Evolutionary conservation across 2,888 invertebrate species (phyloP).

Genomic region (Eupithecia abbreviata): DNA sequence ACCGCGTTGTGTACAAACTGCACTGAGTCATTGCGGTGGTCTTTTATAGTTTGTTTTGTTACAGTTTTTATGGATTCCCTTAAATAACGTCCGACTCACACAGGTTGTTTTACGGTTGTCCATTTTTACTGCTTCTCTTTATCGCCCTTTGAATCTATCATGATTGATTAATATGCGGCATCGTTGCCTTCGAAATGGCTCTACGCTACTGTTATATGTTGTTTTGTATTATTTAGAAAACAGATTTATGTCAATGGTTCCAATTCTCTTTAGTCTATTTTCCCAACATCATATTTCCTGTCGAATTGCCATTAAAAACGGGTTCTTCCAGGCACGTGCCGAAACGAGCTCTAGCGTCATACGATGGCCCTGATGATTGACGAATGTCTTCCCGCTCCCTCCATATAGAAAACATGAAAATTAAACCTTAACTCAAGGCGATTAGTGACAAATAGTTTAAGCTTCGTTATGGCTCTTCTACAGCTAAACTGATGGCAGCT

Average conservation of each 20-base stretch:
- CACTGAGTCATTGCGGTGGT: slow-evolving; percentile 74
- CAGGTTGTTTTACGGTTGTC: slow-evolving; percentile 64
- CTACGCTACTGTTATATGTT: slow-evolving; percentile 46
- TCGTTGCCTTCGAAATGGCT: slow-evolving; percentile 34
- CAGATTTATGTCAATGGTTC: slow-evolving; percentile 44
- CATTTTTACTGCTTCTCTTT: slow-evolving; percentile 60
- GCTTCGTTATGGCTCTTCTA: slow-evolving; percentile 53
- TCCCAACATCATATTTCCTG: slow-evolving; percentile 49
- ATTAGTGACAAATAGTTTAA: slow-evolving; percentile 48
- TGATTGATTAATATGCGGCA: slow-evolving; percentile 56
- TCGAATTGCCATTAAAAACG: slow-evolving; percentile 48
- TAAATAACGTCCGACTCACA: slow-evolving; percentile 70
- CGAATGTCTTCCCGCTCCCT: slow-evolving; percentile 73
- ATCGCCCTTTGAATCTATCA: slow-evolving; percentile 59
- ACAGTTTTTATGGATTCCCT: slow-evolving; percentile 70
- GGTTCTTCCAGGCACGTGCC: slow-evolving; percentile 54
- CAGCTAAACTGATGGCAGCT: slow-evolving; percentile 59
- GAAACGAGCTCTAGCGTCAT: slow-evolving; percentile 65
- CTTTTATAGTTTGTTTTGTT: slow-evolving; percentile 71
- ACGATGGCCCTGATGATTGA: slow-evolving; percentile 66
- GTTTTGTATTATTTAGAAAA: slow-evolving; percentile 44
- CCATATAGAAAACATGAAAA: slow-evolving; percentile 41
- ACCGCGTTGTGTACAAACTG: slow-evolving; percentile 68
- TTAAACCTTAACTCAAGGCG: slow-evolving; percentile 50
- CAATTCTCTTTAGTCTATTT: slow-evolving; percentile 46